phyloP scores from a whole-genome alignment of 2,113 vertebrate species.

The Mola mola region DNA sequence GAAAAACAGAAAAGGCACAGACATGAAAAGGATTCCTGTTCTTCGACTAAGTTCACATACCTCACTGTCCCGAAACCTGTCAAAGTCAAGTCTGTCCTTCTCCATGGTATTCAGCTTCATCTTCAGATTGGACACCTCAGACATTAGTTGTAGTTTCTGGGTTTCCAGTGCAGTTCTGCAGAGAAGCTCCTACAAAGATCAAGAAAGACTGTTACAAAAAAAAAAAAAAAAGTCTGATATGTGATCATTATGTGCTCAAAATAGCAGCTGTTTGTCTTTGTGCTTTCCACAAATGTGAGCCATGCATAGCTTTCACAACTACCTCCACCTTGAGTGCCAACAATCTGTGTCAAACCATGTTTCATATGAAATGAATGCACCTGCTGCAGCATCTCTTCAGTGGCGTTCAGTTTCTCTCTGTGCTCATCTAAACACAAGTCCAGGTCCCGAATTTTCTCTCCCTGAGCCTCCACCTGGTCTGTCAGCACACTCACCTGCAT shows the following conservation, averaged over 20 bases:
- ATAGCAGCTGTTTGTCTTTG: no score
- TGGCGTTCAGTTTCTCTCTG: constrained; percentile 94
- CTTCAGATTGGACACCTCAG: constrained; percentile 94
- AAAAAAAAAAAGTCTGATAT: no score
- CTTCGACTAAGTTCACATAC: constrained; percentile 72
- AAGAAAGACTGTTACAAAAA: neutral
- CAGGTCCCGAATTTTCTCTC: constrained; percentile 97
- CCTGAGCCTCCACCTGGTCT: constrained; percentile 97
- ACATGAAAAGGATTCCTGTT: constrained; percentile 25
- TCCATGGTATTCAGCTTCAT: constrained; percentile 89
- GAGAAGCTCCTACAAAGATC: constrained; percentile 87
- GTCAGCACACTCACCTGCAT: constrained; percentile 95
- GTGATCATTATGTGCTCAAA: no score
- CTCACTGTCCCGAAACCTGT: constrained; percentile 91
- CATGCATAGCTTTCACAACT: neutral
- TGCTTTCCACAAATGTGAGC: no score
- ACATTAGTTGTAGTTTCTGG: constrained; percentile 94
- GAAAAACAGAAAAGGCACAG: constrained; percentile 3
- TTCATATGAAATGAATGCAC: constrained; percentile 77
- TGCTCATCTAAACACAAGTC: constrained; percentile 96
- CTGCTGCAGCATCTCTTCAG: constrained; percentile 98
- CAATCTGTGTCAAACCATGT: no score
- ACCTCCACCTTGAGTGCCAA: neutral
- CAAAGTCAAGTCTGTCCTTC: constrained; percentile 89
- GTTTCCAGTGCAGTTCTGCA: constrained; percentile 92